Evolutionary conservation across 2,113 vertebrate genomes (phyloP), one percentile per base, ranked within the genome.

Genomic region (Pyxicephalus adspersus): DNA sequence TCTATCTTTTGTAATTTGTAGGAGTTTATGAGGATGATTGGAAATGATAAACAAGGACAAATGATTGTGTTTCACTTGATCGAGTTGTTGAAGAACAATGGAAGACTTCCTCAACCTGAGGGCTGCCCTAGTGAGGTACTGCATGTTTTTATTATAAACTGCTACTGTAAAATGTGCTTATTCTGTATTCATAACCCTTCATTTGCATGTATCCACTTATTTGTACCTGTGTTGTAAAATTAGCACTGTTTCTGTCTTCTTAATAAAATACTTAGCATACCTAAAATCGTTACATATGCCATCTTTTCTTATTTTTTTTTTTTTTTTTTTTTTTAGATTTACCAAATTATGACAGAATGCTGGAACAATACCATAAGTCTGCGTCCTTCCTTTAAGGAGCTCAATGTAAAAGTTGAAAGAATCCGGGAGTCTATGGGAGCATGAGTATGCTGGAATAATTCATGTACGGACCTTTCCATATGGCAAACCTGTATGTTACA

Each of bases 41-140:
- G 98, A 19, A 95, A 93, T 77, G 97, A 99, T 85, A 99, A 98
- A 85, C 98, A 99, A 87, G 97, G 97, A 26, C 98, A 98, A 89
- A 99, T 99, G 98, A 98, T 99, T 55, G 97, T 99, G 7, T 98
- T 97, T 87, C 96, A 98, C 86, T 92, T 99, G 85, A 96, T 98
- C 83, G 95, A 97, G 77, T 94, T 99, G 84, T 89, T 99, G 74
- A 98, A 96, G 84, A 92, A 90, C n/a, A 95, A 94, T 52, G 95
- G 93, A 70, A 92, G 97, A 83, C 86, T 99, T 5, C 95, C 95
- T 0, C 90, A 92, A 77, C 97, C 97, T 13, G 92, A 95, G 5
- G 91, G 89, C 15, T 99, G 96, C 68, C 95, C 95, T 22, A 92
- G 92, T 84, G 94, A 96, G 97, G 98, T 97, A 89, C 84, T 81